Evolutionary conservation across 2,888 invertebrate species (phyloP), one percentile per base, ranked within the genome.

Genomic region (Nomada flava): DNA sequence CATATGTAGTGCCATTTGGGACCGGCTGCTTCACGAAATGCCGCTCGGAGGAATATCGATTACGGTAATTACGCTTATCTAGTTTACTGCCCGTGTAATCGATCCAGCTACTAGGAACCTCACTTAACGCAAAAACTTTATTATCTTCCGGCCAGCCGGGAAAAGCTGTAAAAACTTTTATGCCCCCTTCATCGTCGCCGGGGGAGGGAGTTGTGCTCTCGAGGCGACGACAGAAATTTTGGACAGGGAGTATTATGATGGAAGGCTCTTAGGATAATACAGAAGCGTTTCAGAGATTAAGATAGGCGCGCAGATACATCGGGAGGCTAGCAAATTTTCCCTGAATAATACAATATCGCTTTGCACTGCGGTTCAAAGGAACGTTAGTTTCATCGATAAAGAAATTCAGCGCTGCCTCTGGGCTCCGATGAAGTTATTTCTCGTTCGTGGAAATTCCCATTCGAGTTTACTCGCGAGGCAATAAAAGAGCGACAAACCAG

Each of bases 1-100:
- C 80, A 84, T 84, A 80, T 77, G 82, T 55, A 77, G 60, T 57
- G 79, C 76, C 84, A 82, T 87, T 84, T 75, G 88, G 83, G 67
- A 26, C 75, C 65, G 20, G 67, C 44, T 71, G 70, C 50, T 53
- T 67, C 67, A 53, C 60, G 76, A 76, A 81, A 79, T 72, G 52
- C 64, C 80, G 70, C 29, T 60, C 74, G 60, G 69, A 55, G 82
- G 76, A 63, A 72, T 82, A 83, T 88, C 88, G 86, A 88, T 88
- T 80, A 82, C 80, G 71, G 80, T 88, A 85, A 88, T 88, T 88
- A 86, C 82, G 78, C 82, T 88, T 88, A 88, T 86, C 87, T 88
- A 80, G 73, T 82, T 87, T 85, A 85, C 85, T 85, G 76, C 76
- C 75, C 79, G 76, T 62, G 75, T 71, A 78, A 78, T 82, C 85